Evolutionary conservation across 2,113 vertebrate genomes (phyloP).

Genomic region (Oenanthe oenanthe): DNA sequence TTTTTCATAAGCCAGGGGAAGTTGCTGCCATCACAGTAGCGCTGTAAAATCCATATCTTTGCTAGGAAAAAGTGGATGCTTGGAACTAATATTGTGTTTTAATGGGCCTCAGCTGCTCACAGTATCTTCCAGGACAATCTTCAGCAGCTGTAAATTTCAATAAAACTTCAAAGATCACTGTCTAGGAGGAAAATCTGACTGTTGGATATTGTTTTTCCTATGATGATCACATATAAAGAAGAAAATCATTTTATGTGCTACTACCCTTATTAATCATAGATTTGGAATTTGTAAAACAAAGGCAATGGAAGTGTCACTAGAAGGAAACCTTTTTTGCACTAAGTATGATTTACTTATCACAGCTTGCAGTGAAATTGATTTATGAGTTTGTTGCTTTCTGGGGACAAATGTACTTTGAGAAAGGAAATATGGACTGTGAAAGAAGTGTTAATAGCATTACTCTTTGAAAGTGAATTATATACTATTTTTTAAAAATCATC

Average conservation of each 20-base stretch:
- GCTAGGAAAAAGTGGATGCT: background rate
- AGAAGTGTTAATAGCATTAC: background rate
- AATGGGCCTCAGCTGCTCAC: slow-evolving; percentile 17
- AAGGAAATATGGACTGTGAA: background rate
- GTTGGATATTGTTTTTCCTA: slow-evolving; percentile 20
- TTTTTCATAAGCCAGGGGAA: background rate
- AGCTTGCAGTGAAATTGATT: slow-evolving; percentile 39
- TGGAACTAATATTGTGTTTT: slow-evolving; percentile 3
- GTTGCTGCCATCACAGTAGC: background rate
- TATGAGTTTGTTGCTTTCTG: slow-evolving; percentile 51
- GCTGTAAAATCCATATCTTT: background rate
- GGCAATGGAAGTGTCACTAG: slow-evolving; percentile 23
- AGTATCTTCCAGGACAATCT: slow-evolving; percentile 17
- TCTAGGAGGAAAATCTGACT: slow-evolving; percentile 3
- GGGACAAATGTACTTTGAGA: slow-evolving; percentile 24
- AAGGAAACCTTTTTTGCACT: slow-evolving; percentile 38
- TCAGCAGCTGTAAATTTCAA: slow-evolving; percentile 28
- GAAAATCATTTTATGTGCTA: background rate
- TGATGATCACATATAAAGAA: background rate
- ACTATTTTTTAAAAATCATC: background rate
- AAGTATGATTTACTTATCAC: slow-evolving; percentile 55
- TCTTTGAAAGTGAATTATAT: background rate
- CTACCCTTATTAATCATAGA: slow-evolving; percentile 22
- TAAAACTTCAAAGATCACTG: slow-evolving; percentile 17
- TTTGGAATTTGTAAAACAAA: slow-evolving; percentile 44